Evolutionary conservation across 2,888 invertebrate species (phyloP).

Genomic region (Blastobasis lacticolella): DNA sequence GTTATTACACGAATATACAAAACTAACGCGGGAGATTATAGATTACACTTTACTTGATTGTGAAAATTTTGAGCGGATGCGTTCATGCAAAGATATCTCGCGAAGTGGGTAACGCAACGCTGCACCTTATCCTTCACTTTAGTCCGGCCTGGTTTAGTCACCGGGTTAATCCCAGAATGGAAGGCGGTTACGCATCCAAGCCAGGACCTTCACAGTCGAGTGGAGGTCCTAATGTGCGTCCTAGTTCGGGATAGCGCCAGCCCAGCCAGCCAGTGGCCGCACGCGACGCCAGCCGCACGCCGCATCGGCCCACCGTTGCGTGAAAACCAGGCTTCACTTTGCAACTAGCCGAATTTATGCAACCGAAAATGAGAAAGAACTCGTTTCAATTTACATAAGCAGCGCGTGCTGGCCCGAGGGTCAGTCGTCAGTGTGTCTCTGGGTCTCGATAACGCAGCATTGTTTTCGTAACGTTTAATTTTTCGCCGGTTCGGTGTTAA

Average conservation of each 20-base stretch:
- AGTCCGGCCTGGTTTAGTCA: too few relatives aligned
- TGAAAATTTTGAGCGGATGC: too few relatives aligned
- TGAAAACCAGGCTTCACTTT: slow-evolving; percentile 59
- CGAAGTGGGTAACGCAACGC: too few relatives aligned
- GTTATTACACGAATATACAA: too few relatives aligned
- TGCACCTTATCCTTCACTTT: too few relatives aligned
- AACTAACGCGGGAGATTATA: too few relatives aligned
- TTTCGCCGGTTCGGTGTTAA: slow-evolving; percentile 16
- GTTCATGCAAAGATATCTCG: too few relatives aligned
- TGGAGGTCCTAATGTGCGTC: slow-evolving; percentile 6
- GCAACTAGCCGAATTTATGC: slow-evolving; percentile 59
- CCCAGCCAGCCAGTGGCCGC: neutral
- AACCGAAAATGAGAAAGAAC: slow-evolving; percentile 64
- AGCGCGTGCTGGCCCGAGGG: slow-evolving; percentile 34
- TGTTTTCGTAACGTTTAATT: slow-evolving; percentile 14
- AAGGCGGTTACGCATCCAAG: too few relatives aligned
- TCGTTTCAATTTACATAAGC: slow-evolving; percentile 57
- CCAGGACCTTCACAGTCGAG: slow-evolving; percentile 8
- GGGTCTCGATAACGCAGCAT: slow-evolving; percentile 30
- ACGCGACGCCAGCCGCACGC: slow-evolving; percentile 25
- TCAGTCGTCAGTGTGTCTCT: slow-evolving; percentile 40
- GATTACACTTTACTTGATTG: too few relatives aligned
- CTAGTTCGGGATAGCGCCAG: neutral
- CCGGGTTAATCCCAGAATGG: too few relatives aligned
- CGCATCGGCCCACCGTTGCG: slow-evolving; percentile 58